Conservation (phyloP, 2,113 vertebrate genomes). For the Eurystomus gularis region DNA sequence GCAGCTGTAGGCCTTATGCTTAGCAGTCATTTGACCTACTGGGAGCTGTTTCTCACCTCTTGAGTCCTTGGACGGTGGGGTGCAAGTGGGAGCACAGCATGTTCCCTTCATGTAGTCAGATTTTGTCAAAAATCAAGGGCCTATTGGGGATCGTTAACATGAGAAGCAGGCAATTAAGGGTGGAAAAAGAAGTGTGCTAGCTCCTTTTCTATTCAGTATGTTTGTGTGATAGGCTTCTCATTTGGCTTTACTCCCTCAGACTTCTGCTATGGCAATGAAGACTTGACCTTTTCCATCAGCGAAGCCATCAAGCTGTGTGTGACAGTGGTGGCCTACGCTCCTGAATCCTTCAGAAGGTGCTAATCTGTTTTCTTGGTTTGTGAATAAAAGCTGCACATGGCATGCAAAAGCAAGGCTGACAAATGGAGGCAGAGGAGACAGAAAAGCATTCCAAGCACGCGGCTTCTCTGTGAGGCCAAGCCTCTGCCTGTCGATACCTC, state of each 20-base stretch:
- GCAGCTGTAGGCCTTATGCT: neutral
- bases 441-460: neutral
- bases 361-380: neutral
- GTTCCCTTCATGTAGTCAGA: neutral
- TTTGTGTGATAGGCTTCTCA: neutral
- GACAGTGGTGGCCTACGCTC: conserved; percentile 95
- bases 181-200: neutral
- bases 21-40: neutral
- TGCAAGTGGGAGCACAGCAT: neutral
- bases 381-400: neutral
- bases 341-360: conserved; percentile 96
- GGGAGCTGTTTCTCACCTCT: neutral
- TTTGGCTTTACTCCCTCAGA: conserved; percentile 74
- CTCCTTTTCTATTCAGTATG: neutral
- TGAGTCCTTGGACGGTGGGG: neutral
- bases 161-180: neutral
- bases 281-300: conserved; percentile 93
- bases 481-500: neutral
- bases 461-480: neutral
- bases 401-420: neutral
- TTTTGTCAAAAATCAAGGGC: neutral
- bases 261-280: conserved; percentile 98
- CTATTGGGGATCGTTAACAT: neutral
- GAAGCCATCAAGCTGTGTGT: conserved; percentile 98
- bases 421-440: neutral